phyloP scores from a whole-genome alignment of 2,888 invertebrate genomes.

The Eupithecia abbreviata region DNA sequence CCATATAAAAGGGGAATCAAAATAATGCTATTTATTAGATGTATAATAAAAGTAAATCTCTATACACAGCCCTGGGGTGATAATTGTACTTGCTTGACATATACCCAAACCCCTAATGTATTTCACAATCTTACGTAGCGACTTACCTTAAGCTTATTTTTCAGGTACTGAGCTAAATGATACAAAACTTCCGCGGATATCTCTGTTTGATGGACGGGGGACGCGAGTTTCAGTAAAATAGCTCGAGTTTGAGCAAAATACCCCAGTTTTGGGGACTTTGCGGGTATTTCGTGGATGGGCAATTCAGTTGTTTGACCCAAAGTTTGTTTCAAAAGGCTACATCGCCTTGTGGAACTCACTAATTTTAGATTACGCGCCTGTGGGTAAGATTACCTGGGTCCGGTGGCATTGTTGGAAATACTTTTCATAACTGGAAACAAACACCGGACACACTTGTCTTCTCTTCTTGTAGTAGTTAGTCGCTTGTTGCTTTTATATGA shows the following conservation, averaged over 20 bases:
- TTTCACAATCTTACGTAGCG: background rate
- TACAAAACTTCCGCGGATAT: conserved; percentile 14
- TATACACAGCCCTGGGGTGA: background rate
- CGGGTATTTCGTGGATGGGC: conserved; percentile 18
- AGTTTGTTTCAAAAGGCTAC: conserved; percentile 15
- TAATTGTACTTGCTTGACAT: background rate
- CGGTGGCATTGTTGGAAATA: conserved; percentile 7
- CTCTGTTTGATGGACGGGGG: conserved; percentile 31
- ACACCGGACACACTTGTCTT: background rate
- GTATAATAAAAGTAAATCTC: background rate
- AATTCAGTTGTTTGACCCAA: conserved; percentile 20
- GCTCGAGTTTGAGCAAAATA: conserved; percentile 31
- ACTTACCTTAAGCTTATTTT: conserved; percentile 11
- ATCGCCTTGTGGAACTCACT: conserved; percentile 9
- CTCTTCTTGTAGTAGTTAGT: background rate
- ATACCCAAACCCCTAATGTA: background rate
- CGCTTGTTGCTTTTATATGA: no score
- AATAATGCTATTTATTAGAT: background rate
- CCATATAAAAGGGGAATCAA: background rate
- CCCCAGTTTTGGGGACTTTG: conserved; percentile 24
- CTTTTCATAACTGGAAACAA: conserved; percentile 5
- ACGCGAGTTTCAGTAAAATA: conserved; percentile 33
- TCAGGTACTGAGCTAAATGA: conserved; percentile 7
- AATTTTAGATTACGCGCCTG: conserved; percentile 10
- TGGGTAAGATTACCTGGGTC: conserved; percentile 9